Percentiles rank a stretch among this genome's conserved stretches.
Conservation (phyloP, 2,113 vertebrate genomes). For the Cichladusa arquata region DNA sequence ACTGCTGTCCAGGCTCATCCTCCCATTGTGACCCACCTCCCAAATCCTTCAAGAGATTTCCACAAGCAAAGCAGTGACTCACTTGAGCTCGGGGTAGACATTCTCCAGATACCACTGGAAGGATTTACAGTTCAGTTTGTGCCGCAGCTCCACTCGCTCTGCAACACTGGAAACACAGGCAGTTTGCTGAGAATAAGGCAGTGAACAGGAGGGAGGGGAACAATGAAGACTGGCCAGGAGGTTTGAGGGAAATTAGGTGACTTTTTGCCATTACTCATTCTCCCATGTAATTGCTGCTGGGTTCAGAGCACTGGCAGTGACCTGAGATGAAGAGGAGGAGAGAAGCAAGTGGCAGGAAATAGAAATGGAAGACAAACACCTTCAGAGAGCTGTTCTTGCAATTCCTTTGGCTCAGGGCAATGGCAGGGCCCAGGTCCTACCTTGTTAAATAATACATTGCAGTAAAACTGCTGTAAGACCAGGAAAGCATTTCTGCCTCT, state of each 20-base stretch:
- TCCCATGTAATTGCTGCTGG: background rate
- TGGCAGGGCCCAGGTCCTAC: background rate
- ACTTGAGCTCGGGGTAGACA: constrained; percentile 96
- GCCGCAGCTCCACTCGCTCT: constrained; percentile 85
- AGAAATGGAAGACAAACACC: background rate
- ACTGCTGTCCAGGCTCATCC: background rate
- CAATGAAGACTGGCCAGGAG: background rate
- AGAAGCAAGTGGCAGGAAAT: background rate
- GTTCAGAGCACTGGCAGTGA: background rate
- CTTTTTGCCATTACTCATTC: background rate
- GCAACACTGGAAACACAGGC: constrained; percentile 79
- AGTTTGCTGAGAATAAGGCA: background rate
- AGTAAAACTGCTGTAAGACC: background rate
- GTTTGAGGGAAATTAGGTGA: background rate
- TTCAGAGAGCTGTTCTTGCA: background rate
- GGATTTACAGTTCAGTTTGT: constrained; percentile 92
- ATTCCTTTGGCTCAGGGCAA: background rate
- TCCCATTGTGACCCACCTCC: background rate
- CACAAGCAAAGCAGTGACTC: constrained; percentile 56
- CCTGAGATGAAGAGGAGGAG: background rate
- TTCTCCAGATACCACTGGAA: constrained; percentile 99
- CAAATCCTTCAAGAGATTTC: background rate
- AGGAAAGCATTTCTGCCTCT: background rate
- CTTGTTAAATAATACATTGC: background rate
- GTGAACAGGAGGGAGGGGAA: background rate